phyloP scores from a whole-genome alignment of 2,113 vertebrate species.

The Triplophysa rosa region DNA sequence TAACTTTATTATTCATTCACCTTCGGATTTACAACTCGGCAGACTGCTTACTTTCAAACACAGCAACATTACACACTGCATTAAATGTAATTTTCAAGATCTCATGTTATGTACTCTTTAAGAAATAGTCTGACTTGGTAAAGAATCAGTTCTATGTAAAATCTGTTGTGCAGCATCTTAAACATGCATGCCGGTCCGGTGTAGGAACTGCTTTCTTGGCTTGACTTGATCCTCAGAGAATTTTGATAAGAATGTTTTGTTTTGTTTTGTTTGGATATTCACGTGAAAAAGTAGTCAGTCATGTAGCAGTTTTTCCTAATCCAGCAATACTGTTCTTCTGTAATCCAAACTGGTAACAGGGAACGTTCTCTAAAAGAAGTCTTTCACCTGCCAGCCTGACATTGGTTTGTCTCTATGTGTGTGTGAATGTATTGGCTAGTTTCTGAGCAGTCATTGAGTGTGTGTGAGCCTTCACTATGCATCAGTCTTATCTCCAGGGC shows the following conservation, averaged over 20 bases:
- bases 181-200: too few species aligned
- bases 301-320: conserved; percentile 11
- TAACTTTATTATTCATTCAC: too few species aligned
- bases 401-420: neutral
- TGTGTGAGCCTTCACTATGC: neutral
- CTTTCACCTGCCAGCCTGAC: neutral
- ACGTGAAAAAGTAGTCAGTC: neutral
- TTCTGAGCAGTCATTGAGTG: neutral
- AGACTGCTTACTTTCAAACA: too few species aligned
- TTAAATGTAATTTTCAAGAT: too few species aligned
- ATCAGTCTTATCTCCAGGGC: conserved; percentile 1
- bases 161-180: too few species aligned
- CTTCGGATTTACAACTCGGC: too few species aligned
- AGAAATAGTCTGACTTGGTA: too few species aligned
- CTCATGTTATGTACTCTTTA: too few species aligned
- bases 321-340: conserved; percentile 13
- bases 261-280: neutral
- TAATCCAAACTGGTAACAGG: conserved; percentile 15
- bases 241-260: neutral
- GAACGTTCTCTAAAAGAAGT: conserved; percentile 4
- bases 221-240: neutral
- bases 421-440: neutral
- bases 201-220: too few species aligned
- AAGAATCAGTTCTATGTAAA: too few species aligned
- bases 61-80: too few species aligned